Base-by-base conservation (phyloP, 2,797 vertebrate species). In the Apogon talboti region DNA sequence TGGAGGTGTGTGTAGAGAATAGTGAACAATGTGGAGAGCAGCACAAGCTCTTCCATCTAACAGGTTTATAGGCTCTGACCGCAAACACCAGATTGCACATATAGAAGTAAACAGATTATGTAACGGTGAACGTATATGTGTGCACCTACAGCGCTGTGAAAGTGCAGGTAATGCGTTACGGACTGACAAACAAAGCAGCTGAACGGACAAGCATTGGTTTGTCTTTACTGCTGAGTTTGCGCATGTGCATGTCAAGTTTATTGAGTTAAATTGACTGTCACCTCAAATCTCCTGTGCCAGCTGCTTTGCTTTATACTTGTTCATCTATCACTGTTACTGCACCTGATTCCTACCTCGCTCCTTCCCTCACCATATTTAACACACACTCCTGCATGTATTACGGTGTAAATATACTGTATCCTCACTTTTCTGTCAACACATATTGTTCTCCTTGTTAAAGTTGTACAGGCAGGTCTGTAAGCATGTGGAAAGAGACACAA, bases 211-310 rank as follows among this genome's bases (percentile, higher is more conserved):
- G n/a, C n/a, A 7, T 51, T 51, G 11, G 14, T 18, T 42, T 42
- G 41, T 10, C 7, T 24, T 11, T 13, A 15, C 47, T 10, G 58
- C 19, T 62, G 16, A 11, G 37, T 51, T 16, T 60, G 18, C 24
- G 30, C 40, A 14, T 33, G 35, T 19, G 73, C 12, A 46, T 33
- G 33, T 41, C 18, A 44, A 16, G 28, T 70, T 49, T 57, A 78
- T 66, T 60, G 52, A 78, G 67, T 76, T 77, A 79, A 71, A 86
- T 84, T 77, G 73, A 59, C 63, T 79, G 56, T 79, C 84, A 75
- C 59, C 66, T 75, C 55, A 59, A 80, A 82, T 77, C 76, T 71
- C 55, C 51, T 12, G 40, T 47, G 76, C 68, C 63, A 78, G 66
- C 67, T 15, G 56, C 48, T 74, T 71, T 64, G 66, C 66, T 71